Base-by-base conservation (phyloP, 2,888 invertebrate species). In the Polymixis lichenea region DNA sequence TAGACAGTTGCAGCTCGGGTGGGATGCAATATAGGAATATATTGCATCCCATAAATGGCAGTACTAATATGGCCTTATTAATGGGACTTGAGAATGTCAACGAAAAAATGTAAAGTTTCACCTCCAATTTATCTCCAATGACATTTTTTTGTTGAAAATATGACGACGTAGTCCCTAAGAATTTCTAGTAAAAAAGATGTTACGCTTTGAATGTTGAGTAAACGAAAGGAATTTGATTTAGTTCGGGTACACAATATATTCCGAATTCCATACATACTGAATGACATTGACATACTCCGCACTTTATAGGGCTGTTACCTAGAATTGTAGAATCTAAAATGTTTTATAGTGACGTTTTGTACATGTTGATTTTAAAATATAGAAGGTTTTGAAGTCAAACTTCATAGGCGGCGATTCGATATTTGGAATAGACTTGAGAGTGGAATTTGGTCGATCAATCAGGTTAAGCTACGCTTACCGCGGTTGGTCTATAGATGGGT, bases 181-280 rank as follows among this genome's bases (percentile, higher is more conserved):
- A 49, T 60, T 53, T 61, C 15, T 28, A 58, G 28, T 58, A 68
- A 77, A 62, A 77, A 53, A 43, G 28, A 77, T 64, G 28, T 77
- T 51, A 49, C 19, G 32, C n/a, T 22, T 9, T 58, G 19, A 58
- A 64, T 64, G 56, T 46, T 32, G 9, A 19, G 32, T 53, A 55
- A 78, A 78, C 13, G 71, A 28, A 28, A n/a, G 28, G 72, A 78
- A 71, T 61, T 72, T 72, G 78, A 78, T 78, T 78, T 71, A 71
- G 69, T 32, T 64, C 56, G 51, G 62, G 43, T 51, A 53, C 49
- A 66, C 53, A 61, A 78, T 72, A 38, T 78, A 55, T 78, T 65
- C 72, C 19, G 38, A 49, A 65, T 78, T 72, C 60, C 49, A 61
- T 72, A 58, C 64, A 60, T 78, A 61, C 38, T 65, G 64, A 71